Percentiles rank a stretch among this genome's conserved stretches.
Conservation (phyloP, 1,140 invertebrate genomes). For the Teleogryllus occipitalis region DNA sequence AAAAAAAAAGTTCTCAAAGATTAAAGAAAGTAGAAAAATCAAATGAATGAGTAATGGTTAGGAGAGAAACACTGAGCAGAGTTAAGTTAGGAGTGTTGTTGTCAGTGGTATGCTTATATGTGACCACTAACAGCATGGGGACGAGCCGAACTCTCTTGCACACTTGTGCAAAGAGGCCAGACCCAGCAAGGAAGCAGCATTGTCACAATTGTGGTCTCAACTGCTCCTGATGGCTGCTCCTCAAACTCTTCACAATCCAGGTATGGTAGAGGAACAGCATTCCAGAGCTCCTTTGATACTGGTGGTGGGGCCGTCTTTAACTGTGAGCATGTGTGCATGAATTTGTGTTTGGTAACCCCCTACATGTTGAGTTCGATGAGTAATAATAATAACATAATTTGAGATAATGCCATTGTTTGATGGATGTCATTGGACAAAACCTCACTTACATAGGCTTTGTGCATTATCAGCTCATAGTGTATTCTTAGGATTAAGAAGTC, state of each 20-base stretch:
- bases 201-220: slow-evolving; percentile 26
- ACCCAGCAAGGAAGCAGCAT: slow-evolving; percentile 25
- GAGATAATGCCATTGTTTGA: too few relatives aligned
- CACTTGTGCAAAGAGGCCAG: slow-evolving; percentile 30
- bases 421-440: too few relatives aligned
- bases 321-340: too few relatives aligned
- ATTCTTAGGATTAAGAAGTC: too few relatives aligned
- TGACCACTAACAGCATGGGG: slow-evolving; percentile 29
- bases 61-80: background rate
- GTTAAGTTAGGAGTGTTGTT: slow-evolving; percentile 9
- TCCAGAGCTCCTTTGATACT: too few relatives aligned
- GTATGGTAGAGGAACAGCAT: background rate
- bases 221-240: slow-evolving; percentile 31
- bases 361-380: too few relatives aligned
- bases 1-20: background rate
- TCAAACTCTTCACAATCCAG: slow-evolving; percentile 22
- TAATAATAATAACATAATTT: too few relatives aligned
- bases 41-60: background rate
- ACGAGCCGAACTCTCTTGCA: slow-evolving; percentile 29
- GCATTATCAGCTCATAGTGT: too few relatives aligned
- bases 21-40: background rate
- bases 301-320: too few relatives aligned
- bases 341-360: too few relatives aligned
- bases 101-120: slow-evolving; percentile 15
- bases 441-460: too few relatives aligned